These are phyloP conservation scores for Lysandra coridon DNA, from an alignment of 2,888 invertebrate genomes.

Conservation along the genomic window DNA sequence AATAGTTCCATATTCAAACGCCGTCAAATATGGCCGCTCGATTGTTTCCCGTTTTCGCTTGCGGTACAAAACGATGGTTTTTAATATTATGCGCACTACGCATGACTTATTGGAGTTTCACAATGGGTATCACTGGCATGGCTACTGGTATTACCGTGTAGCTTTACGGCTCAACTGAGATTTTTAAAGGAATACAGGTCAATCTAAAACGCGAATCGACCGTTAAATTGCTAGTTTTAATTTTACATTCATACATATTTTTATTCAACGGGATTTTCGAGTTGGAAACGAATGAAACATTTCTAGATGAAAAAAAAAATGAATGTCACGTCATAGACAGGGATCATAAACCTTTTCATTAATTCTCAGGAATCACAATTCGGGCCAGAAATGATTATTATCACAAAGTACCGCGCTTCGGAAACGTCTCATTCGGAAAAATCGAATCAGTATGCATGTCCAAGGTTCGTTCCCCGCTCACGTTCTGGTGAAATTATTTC, in stretches of 20 bases:
- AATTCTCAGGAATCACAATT: not conserved
- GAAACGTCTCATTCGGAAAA: slow-evolving; percentile 39
- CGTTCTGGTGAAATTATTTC: slow-evolving; percentile 65
- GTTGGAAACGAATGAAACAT: not conserved
- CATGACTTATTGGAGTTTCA: slow-evolving; percentile 71
- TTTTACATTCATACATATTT: slow-evolving; percentile 8
- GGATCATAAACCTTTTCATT: not conserved
- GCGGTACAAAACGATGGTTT: slow-evolving; percentile 63
- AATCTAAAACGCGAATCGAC: not conserved
- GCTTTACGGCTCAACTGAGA: slow-evolving; percentile 38
- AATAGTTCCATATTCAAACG: slow-evolving; percentile 78
- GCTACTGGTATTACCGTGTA: slow-evolving; percentile 56
- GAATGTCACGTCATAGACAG: not conserved
- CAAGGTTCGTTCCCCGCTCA: slow-evolving; percentile 61
- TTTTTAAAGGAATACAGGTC: slow-evolving; percentile 16
- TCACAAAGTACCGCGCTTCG: slow-evolving; percentile 31
- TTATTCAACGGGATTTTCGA: not conserved
- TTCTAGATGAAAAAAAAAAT: not conserved
- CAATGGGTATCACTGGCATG: slow-evolving; percentile 58
- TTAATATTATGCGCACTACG: slow-evolving; percentile 79
- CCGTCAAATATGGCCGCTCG: slow-evolving; percentile 72
- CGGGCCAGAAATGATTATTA: slow-evolving; percentile 17
- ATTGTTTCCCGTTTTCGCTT: slow-evolving; percentile 79
- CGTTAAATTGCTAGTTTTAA: not conserved
- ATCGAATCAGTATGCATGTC: slow-evolving; percentile 60